Evolutionary conservation across 2,888 invertebrate genomes (phyloP), one percentile per base, ranked within the genome.

Genomic region (Hyposoter didymator): DNA sequence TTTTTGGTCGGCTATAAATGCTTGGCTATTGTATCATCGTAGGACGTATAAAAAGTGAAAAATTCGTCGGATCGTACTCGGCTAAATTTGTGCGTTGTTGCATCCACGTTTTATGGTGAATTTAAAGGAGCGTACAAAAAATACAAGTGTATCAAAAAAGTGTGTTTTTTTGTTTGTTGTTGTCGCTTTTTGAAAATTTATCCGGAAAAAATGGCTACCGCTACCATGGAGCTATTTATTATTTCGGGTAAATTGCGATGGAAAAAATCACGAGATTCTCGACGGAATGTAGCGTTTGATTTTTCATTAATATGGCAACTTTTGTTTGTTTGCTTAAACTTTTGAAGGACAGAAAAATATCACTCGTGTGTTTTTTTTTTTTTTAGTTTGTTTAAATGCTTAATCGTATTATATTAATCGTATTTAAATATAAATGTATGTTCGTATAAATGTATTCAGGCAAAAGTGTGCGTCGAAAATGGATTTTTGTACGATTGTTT

Each of bases 11-110:
- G 67, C 17, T 45, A 59, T 14, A 47, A 39, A 55, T 78, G 39
- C 73, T 22, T 84, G 49, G 10, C 66, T 52, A 82, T 83, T 88
- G 87, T 89, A 86, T 86, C 87, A 86, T 86, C 87, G 89, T 89
- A 89, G 88, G 87, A 88, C 89, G 88, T 89, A 90, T 85, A 91
- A 91, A 91, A 90, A 85, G 82, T 82, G 89, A 39, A 49, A 91
- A 90, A 89, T 88, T 88, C 85, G 84, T 86, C 82, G 84, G 81
- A 73, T 75, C 78, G 67, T 88, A 84, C 52, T 86, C 81, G 80
- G 82, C 86, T 80, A 87, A 86, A 85, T 74, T 88, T 73, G 76
- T 79, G 88, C 88, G 89, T 87, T 88, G 14, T 28, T 59, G 59
- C 14, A 14, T 59, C 28, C 2, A 28, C 28, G 5, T 59, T 22